phyloP scores from a whole-genome alignment of 2,113 vertebrate genomes.

The Cyphotilapia sp. region DNA sequence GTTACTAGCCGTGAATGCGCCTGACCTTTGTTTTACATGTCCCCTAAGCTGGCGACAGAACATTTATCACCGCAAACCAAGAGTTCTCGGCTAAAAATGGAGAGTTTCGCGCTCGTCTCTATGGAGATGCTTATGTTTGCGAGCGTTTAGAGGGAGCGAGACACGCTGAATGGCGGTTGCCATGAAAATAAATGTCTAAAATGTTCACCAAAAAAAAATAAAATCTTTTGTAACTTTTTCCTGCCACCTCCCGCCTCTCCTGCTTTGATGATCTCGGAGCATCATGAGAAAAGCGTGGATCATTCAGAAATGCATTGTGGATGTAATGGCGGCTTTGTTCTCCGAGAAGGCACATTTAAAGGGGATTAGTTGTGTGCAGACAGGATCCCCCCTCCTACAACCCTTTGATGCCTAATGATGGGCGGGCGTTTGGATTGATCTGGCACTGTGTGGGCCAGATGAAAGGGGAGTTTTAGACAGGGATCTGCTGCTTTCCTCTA shows the following conservation, averaged over 20 bases:
- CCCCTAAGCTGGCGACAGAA: slow-evolving; percentile 10
- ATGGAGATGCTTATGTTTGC: neutral
- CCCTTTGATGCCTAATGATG: slow-evolving; percentile 66
- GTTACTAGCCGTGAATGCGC: neutral
- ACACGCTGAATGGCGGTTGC: neutral
- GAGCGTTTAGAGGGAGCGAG: neutral
- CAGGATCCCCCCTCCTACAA: slow-evolving; percentile 44
- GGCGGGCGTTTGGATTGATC: slow-evolving; percentile 58
- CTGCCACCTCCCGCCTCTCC: neutral
- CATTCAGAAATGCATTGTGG: slow-evolving; percentile 37
- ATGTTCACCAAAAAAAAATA: neutral
- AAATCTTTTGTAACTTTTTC: neutral
- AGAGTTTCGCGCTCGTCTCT: neutral
- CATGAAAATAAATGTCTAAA: neutral
- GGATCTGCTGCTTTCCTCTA: slow-evolving; percentile 44
- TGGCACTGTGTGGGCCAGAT: slow-evolving; percentile 61
- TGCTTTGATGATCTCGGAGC: slow-evolving; percentile 22
- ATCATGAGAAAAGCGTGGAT: slow-evolving; percentile 5
- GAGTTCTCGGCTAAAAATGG: slow-evolving; percentile 1
- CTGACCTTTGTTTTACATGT: slow-evolving; percentile 60
- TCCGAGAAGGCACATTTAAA: slow-evolving; percentile 50
- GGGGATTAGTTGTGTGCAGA: slow-evolving; percentile 52
- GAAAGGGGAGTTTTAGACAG: slow-evolving; percentile 48
- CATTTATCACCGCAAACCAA: slow-evolving; percentile 24
- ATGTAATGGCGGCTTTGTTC: slow-evolving; percentile 55